Base-by-base conservation (phyloP, 2,113 vertebrate species). In the human region DNA sequence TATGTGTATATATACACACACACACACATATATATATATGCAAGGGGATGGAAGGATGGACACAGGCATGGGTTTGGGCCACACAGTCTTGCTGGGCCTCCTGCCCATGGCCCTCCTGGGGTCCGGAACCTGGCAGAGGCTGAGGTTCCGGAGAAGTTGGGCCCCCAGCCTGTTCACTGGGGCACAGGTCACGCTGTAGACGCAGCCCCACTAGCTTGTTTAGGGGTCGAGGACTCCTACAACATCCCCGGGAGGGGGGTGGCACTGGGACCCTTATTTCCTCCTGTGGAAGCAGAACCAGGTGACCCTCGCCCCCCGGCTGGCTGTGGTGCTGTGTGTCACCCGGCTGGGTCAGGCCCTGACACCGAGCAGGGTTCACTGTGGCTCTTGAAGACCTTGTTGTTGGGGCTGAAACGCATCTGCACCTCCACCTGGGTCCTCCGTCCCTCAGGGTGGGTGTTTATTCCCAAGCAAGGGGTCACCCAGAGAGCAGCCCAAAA, bases 11-110 rank as follows among this genome's bases (percentile, higher is more conserved):
- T 3, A 40, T 3, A 40, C 40, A 45, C 1, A 45, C 7, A 45
- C 45, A 45, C 43, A 45, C 43, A 45, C 7, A 45, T 5, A 45
- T 4, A 45, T 45, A 45, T 45, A 9, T 45, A 45, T 45, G 45
- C 45, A 8, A 35, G 32, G 16, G 32, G 32, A 68, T 35, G 50
- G 25, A 45, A 10, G 8, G 27, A 3, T 6, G 43, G 0, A 6
- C 0, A 25, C 8, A 3, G 3, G 59, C 4, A 0, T 0, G 6
- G 80, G 20, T 8, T 35, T 17, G 3, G 38, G 68, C 12, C 23
- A 18, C 5, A 0, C 1, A 43, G 35, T 38, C 40, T 80, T 3
- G 0, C 2, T 0, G 22, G 30, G n/a, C 30, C 12, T 59, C 83
- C 59, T 30, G 38, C 17, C 68, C n/a, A 5, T 2, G 32, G 40